Evolutionary conservation across 2,888 invertebrate species (phyloP).

Genomic region (Heliconius ethilla): DNA sequence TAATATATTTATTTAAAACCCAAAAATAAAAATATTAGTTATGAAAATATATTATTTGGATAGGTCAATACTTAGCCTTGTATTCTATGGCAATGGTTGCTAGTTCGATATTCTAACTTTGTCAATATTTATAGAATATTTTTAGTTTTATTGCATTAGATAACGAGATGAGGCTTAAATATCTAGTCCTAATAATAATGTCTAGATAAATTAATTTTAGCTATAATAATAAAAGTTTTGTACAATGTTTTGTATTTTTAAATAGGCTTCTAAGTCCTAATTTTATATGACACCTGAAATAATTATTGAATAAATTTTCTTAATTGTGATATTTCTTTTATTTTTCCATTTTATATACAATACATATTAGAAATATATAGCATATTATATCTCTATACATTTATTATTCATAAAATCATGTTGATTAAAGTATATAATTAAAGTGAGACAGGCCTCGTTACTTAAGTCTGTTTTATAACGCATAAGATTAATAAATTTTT

Average conservation of each 20-base stretch:
- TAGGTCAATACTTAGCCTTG: neutral
- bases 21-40: neutral
- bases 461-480: no score
- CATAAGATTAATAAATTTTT: no score
- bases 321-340: slow-evolving; percentile 16
- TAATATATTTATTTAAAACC: no score
- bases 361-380: neutral
- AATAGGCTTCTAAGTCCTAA: neutral
- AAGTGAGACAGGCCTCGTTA: no score
- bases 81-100: slow-evolving; percentile 3
- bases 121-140: neutral
- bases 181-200: neutral
- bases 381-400: no score
- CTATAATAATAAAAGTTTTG: slow-evolving; percentile 2
- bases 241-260: slow-evolving; percentile 12
- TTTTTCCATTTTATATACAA: neutral
- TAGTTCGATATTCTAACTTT: neutral
- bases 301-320: slow-evolving; percentile 8
- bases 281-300: slow-evolving; percentile 10
- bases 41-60: neutral
- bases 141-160: neutral
- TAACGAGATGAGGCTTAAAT: neutral
- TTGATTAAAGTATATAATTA: no score
- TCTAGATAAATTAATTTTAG: neutral
- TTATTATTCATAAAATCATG: no score